Evolutionary conservation across 2,888 invertebrate genomes (phyloP), one percentile per base, ranked within the genome.

Genomic region (Scotopteryx bipunctaria): DNA sequence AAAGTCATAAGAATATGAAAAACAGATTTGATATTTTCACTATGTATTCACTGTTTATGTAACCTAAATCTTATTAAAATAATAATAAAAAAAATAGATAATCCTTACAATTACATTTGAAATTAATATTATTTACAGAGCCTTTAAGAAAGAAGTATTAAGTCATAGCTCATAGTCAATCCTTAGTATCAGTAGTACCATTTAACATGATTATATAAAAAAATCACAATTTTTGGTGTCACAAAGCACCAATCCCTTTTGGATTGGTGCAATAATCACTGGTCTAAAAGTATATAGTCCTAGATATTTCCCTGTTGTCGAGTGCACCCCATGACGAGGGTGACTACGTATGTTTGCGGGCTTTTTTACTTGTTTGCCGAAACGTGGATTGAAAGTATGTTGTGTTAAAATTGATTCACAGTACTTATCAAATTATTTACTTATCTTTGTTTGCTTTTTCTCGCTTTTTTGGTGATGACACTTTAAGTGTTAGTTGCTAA

Each of bases 311-410:
- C 50, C 45, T 29, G 32, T 37, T 16, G 45, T 43, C 29, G 40
- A 46, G 42, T 43, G 55, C 44, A 52, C 56, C 56, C 52, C 27
- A 55, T 52, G 51, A 41, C 41, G 40, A 50, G 62, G 58, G 62
- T 60, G 60, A 57, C 42, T 45, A 44, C 54, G 53, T 54, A 57
- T 59, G 57, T 59, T 60, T 59, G 53, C 51, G 59, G 57, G 32
- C 31, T 54, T 58, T 57, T 48, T 48, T 55, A 47, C 50, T 43
- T 52, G 43, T 56, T 49, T 56, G 44, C 44, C 48, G 40, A 48
- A 53, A 54, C 41, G 33, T 9, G 53, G 53, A 53, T 48, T 40
- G 38, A 44, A 54, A 54, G 54, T 48, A 44, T 53, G 43, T 23
- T 33, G 43, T 48, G 53, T 43, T 53, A 42, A 47, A 47, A 42